Evolutionary conservation across 2,888 invertebrate genomes (phyloP), one percentile per base, ranked within the genome.

Genomic region (Tubiluchus corallicola): DNA sequence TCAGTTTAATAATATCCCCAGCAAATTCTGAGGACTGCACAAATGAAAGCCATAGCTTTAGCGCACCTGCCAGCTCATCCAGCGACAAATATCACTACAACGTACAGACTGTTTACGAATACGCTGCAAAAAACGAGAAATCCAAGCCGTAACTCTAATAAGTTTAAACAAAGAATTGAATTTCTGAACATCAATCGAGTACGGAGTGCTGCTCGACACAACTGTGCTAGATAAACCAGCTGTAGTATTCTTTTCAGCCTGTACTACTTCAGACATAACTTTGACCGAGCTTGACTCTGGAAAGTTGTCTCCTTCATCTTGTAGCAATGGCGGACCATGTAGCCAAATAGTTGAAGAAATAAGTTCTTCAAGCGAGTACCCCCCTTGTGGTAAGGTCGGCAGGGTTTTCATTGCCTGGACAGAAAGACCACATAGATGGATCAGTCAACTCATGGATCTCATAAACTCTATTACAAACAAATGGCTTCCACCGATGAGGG

Each of bases 101-200:
- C n/a, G 5, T n/a, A 5, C 17, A 17, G 4, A 4, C n/a, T 38
- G 4, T 5, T 5, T n/a, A 9, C 39, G 39, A 13, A 16, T 17
- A 4, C 39, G 9, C 5, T 17, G 4, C 15, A 17, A 19, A 20
- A 41, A 9, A 4, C 41, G 5, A n/a, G 4, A 15, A 41, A 17
- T 19, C 13, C 20, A 41, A 41, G 41, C 41, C 18, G 41, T 41
- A 9, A 41, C 41, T 19, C 41, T 17, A 5, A 41, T 5, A 5
- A 41, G 20, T 20, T 41, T 41, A 4, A n/a, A 9, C 21, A 41
- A 4, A 15, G 21, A 21, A 9, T 16, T 17, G 20, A 4, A 41
- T 5, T 19, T 41, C 9, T 4, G 9, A 4, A 20, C 5, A 17
- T 41, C n/a, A 5, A 41, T 19, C 21, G 15, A 17, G 17, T 29